phyloP scores from a whole-genome alignment of 2,113 vertebrate genomes.

The Tetrax tetrax region DNA sequence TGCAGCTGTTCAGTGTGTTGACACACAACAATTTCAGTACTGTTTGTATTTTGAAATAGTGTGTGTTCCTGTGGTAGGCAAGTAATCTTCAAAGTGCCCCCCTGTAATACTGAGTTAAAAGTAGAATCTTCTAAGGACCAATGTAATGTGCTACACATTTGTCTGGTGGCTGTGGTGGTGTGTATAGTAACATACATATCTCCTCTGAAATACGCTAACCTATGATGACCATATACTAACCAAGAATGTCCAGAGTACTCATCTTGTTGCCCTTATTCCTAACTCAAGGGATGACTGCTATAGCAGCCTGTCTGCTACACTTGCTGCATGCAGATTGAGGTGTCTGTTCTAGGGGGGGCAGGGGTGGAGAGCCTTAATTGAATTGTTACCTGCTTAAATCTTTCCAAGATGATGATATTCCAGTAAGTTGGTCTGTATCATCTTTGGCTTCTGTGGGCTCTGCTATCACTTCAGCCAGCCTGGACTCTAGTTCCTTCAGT shows the following conservation, averaged over 20 bases:
- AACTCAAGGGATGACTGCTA: background rate
- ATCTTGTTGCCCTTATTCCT: no score
- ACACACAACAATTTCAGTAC: background rate
- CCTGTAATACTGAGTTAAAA: background rate
- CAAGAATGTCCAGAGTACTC: background rate
- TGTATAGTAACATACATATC: background rate
- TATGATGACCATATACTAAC: background rate
- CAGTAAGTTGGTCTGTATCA: background rate
- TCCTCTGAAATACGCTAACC: background rate
- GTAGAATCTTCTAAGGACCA: background rate
- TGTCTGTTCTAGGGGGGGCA: background rate
- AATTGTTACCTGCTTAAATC: background rate
- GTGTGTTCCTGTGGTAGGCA: background rate
- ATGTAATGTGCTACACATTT: accelerated
- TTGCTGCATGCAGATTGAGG: background rate
- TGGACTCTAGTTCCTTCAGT: background rate
- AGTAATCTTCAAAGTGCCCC: background rate
- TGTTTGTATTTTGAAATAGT: background rate
- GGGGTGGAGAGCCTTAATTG: background rate
- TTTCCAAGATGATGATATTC: background rate
- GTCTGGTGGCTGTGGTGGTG: background rate
- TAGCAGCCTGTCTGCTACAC: background rate
- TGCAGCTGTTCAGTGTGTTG: background rate
- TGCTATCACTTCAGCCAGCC: background rate
- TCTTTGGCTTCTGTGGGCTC: background rate